Base-by-base conservation (phyloP, 2,113 vertebrate species). In the Agapornis roseicollis region DNA sequence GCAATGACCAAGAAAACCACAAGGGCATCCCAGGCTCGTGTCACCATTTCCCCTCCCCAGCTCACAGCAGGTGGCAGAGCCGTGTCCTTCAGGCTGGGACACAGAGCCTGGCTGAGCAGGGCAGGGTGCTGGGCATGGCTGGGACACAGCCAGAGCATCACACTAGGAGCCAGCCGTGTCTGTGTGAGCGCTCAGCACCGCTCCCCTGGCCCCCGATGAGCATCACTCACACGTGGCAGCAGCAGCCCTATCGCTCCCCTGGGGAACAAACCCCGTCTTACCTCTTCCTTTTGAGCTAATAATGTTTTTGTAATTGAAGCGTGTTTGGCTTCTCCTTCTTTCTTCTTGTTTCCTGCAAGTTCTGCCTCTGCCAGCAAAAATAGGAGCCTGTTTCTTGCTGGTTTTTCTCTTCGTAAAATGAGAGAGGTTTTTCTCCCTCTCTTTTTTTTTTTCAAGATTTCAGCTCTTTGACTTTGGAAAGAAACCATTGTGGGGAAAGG, bases 301-400 rank as follows among this genome's bases (percentile, higher is more conserved):
- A 58, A 81, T 68, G 85, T 10, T 69, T 76, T 86, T 89, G 78
- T 95, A 94, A 97, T 91, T 95, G 91, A 89, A 93, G 89, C 39
- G 25, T 85, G 86, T 68, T 87, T 37, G 2, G 29, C 66, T 92
- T 94, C 80, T 70, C 42, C 69, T 79, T 63, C 90, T 93, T 96
- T 94, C 80, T 89, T 94, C 88, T 85, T 89, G 55, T 95, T 96
- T 96, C 90, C 91, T 87, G 55, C n/a, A 73, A 90, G 64, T 86
- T 88, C 80, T 91, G 85, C 78, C 74, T 96, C 73, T 83, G 83
- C 87, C 92, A 96, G 91, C 83, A 87, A 95, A 96, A 96, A 87
- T 66, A 94, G 89, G 66, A 89, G 73, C 42, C 89, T 80, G 14
- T 44, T 24, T 78, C 76, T 79, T 96, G 84, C 66, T 84, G 71